A percentile compares a stretch with the other conserved stretches of the same genome.
Evolutionary conservation across 2,113 vertebrate species (phyloP).

Genomic region (Martes martes): DNA sequence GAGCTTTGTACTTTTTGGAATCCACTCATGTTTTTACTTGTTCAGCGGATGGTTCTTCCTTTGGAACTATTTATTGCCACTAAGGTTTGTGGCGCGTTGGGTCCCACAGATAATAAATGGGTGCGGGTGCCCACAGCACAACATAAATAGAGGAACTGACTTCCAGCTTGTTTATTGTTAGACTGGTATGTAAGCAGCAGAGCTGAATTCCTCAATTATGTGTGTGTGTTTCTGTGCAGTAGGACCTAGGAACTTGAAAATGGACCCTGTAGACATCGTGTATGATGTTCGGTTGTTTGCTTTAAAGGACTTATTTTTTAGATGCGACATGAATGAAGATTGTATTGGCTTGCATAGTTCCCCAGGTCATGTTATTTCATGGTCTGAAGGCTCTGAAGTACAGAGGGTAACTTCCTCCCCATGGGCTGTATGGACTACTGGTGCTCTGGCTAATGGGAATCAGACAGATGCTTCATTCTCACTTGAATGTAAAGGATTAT

Average conservation of each 20-base stretch:
- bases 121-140: conserved; percentile 15
- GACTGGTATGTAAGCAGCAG: neutral
- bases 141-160: conserved; percentile 15
- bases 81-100: neutral
- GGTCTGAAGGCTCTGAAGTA: neutral
- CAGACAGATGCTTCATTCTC: neutral
- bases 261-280: neutral
- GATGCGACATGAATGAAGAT: neutral
- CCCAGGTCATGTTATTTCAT: neutral
- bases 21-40: conserved; percentile 46
- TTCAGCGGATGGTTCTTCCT: neutral
- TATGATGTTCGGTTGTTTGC: neutral
- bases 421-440: neutral
- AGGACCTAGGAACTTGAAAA: neutral
- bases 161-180: conserved; percentile 21
- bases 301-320: conserved; percentile 12
- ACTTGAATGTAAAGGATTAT: neutral
- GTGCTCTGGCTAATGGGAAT: neutral
- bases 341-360: neutral
- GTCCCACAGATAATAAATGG: conserved; percentile 46
- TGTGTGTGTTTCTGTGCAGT: neutral
- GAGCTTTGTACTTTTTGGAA: conserved; percentile 37
- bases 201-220: neutral
- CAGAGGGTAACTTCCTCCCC: neutral
- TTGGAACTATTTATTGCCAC: conserved; percentile 49